Evolutionary conservation across 2,888 invertebrate genomes (phyloP).

Genomic region (Galerucella pusilla): DNA sequence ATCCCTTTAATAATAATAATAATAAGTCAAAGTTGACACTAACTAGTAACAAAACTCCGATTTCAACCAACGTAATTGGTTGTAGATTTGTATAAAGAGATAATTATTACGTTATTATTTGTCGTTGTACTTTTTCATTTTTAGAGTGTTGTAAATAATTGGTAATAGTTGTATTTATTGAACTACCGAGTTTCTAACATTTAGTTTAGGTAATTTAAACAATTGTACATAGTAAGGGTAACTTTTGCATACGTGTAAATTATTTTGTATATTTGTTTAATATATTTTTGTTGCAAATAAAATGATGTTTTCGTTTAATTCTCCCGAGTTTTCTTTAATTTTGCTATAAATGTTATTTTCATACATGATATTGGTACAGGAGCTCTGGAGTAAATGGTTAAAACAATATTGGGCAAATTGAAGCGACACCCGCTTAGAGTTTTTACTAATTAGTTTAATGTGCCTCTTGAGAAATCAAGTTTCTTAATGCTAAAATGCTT

Average conservation of each 20-base stretch:
- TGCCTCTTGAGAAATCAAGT: too few species aligned
- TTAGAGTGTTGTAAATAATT: conserved; percentile 13
- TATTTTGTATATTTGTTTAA: conserved; percentile 46
- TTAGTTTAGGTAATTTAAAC: conserved; percentile 25
- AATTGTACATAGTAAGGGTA: conserved; percentile 33
- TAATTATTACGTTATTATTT: neutral
- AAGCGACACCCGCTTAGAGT: too few species aligned
- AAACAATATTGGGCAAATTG: too few species aligned
- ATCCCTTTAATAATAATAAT: too few species aligned
- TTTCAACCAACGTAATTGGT: neutral
- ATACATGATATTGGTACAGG: too few species aligned
- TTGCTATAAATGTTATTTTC: neutral
- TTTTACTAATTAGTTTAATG: too few species aligned
- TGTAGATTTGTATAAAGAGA: neutral
- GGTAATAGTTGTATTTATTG: conserved; percentile 7
- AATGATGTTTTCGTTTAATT: conserved; percentile 23
- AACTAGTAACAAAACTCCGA: too few species aligned
- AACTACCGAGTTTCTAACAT: conserved; percentile 5
- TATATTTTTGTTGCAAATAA: conserved; percentile 47
- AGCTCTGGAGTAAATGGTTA: neutral
- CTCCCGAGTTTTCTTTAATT: neutral
- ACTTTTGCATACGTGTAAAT: conserved; percentile 39
- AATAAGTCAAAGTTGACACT: too few species aligned
- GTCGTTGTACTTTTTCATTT: neutral
- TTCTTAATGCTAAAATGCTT: too few species aligned